Base-by-base conservation (phyloP, 37 sponge, comb jelly and placozoan genomes). In the Beroe forskalii region DNA sequence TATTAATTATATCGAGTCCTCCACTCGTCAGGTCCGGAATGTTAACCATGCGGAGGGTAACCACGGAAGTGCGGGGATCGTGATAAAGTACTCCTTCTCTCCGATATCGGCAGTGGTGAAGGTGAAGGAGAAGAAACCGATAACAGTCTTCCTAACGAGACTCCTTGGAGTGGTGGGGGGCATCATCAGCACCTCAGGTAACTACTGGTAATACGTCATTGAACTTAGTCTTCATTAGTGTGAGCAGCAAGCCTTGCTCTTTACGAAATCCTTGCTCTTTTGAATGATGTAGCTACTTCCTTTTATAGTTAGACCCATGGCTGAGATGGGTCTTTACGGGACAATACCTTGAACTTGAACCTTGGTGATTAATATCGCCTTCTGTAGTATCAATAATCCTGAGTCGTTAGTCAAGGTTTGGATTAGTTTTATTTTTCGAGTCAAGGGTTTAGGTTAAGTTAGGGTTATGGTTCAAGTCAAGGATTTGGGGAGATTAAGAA, bases 171-270 rank as follows among this genome's bases (percentile, higher is more conserved):
- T 80, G 28, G 55, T 80, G 6, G 86, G 86, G 55, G 86, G 86
- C 2, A 42, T 80, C 42, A 80, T 80, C 86, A 80, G 86, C 30
- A 80, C 86, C n/a, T 80, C 86, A 80, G 86, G 86, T 72, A 8
- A 35, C 1, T 19, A 72, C 25, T 63, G 6, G 25, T 63, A n/a
- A n/a, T n/a, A n/a, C 25, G 66, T 55, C 17, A 17, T 55, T 9
- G 9, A 19, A 55, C 14, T 55, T 55, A 55, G 60, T 9, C 17
- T 55, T 19, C 60, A 55, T 19, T 55, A 19, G 14, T 17, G 60
- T 55, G 17, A 55, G 9, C 14, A 19, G 9, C 14, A 17, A 55
- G 60, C 60, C 60, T 9, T 55, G 9, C 17, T 55, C 9, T 9
- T 17, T 55, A 19, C 17, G 60, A 55, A 9, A 55, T 55, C n/a